phyloP scores from a whole-genome alignment of 2,113 vertebrate genomes.

The Tachycineta bicolor region DNA sequence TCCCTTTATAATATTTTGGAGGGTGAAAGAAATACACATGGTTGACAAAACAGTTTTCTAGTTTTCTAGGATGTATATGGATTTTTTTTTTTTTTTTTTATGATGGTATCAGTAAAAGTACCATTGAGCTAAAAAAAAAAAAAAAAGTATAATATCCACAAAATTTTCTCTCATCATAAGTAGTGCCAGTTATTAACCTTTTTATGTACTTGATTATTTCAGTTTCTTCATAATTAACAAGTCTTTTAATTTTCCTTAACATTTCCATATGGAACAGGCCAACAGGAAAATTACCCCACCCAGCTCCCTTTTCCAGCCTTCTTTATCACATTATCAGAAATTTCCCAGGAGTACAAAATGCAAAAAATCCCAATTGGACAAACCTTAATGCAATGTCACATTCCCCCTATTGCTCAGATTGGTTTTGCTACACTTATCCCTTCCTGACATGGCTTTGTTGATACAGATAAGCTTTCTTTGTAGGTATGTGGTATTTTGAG shows the following conservation, averaged over 20 bases:
- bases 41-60: background rate
- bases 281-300: background rate
- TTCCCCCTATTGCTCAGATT: background rate
- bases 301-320: background rate
- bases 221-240: background rate
- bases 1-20: background rate
- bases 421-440: background rate
- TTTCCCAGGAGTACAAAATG: background rate
- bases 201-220: background rate
- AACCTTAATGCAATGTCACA: background rate
- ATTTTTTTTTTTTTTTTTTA: background rate
- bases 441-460: background rate
- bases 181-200: background rate
- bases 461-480: background rate
- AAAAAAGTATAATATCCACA: background rate
- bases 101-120: background rate
- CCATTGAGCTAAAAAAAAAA: background rate
- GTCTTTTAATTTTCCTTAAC: background rate
- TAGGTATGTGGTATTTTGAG: background rate
- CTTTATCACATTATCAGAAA: background rate
- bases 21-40: background rate
- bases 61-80: background rate
- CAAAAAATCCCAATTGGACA: background rate
- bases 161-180: background rate
- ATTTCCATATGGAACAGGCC: background rate